Evolutionary conservation across 92 coral and sea anemone species (phyloP), one percentile per base, ranked within the genome.

Genomic region (Montipora capitata): DNA sequence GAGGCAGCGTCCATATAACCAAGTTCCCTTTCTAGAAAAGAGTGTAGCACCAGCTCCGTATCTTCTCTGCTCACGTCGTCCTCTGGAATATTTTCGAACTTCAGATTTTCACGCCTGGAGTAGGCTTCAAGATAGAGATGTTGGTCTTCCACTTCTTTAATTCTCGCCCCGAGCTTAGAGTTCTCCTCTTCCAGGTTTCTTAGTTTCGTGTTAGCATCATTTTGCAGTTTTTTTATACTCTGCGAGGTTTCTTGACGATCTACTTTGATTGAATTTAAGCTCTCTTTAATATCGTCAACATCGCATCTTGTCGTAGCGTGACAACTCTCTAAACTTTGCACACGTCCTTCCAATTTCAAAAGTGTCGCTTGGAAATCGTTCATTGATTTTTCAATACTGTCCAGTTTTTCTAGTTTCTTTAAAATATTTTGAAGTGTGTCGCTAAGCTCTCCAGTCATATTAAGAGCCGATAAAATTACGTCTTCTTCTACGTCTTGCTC

Each of bases 271-370:
- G 68, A 62, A 62, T 62, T 62, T 4, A 62, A 62, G 68, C 68
- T 62, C 68, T 62, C 68, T 62, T 62, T 62, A 62, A 62, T 62
- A 12, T 62, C 68, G 13, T 62, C 68, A 62, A 62, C 68, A 62
- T 62, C 68, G 17, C 68, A 7, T 62, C 68, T 62, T 12, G 68
- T 62, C 4, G 17, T 62, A 20, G 68, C 68, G 3, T 62, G 68
- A 62, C 68, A 62, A 4, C 68, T 62, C 68, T 62, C 68, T 12
- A 62, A 62, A 62, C 17, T 62, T 62, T 62, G 51, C 51, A 45
- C 51, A 45, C 51, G 51, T 45, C 51, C 51, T 45, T 45, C 51
- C 3, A 45, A 7, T 45, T 45, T 45, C 51, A 45, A 45, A 45
- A 45, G 35, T 45, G 51, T 45, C 51, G 51, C 51, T 3, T 45